Conservation (phyloP, 2,113 vertebrate genomes). For the Oenanthe oenanthe region DNA sequence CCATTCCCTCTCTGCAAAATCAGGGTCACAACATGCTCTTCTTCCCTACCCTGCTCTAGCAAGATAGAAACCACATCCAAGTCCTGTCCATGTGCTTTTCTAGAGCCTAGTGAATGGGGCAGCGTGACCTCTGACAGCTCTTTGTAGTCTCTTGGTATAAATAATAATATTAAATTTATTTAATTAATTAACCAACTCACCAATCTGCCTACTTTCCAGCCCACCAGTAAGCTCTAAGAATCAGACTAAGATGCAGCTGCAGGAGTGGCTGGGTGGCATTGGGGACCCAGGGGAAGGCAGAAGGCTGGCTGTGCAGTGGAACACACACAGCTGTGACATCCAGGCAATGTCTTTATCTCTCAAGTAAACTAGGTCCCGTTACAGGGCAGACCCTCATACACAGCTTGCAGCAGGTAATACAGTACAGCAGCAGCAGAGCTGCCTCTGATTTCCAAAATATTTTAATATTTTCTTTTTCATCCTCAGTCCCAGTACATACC, state of each 20-base stretch:
- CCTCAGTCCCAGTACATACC: not conserved
- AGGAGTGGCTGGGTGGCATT: not conserved
- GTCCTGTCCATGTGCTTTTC: not conserved
- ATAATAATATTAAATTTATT: not conserved
- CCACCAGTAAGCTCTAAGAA: not conserved
- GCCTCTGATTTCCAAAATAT: not conserved
- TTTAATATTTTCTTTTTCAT: not conserved
- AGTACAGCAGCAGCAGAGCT: not conserved
- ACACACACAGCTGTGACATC: not conserved
- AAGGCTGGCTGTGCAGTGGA: not conserved
- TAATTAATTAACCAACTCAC: conserved; percentile 27
- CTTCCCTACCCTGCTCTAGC: not conserved
- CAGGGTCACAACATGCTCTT: not conserved
- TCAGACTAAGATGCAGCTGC: not conserved
- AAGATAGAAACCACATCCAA: not conserved
- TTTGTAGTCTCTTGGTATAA: conserved; percentile 7
- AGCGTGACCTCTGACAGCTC: not conserved
- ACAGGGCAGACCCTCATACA: not conserved
- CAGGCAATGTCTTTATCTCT: not conserved
- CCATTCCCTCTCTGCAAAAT: not conserved
- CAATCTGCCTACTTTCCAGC: not conserved
- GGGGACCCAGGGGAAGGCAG: not conserved
- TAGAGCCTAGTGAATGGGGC: not conserved
- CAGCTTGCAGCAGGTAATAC: not conserved
- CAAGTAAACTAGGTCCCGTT: accelerated